phyloP scores from a whole-genome alignment of 2,888 invertebrate genomes.

The Thyatira batis region DNA sequence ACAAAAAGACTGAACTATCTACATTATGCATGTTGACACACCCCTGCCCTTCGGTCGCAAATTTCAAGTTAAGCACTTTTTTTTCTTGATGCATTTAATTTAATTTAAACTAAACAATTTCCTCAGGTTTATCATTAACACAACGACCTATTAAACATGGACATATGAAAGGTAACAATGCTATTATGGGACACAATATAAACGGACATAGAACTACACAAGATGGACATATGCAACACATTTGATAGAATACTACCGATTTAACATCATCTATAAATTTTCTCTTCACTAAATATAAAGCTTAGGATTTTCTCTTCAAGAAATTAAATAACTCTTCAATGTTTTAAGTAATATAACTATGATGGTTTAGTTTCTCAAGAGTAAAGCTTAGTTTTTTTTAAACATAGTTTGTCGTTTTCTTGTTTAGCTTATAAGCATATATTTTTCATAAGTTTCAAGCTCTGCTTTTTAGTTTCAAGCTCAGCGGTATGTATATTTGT shows the following conservation, averaged over 20 bases:
- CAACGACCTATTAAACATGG: constrained; percentile 32
- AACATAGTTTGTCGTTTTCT: no score
- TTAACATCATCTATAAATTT: not conserved
- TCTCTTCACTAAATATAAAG: not conserved
- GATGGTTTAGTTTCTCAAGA: not conserved
- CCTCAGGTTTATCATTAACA: constrained; percentile 9
- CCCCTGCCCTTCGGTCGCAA: no score
- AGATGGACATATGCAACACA: constrained; percentile 28
- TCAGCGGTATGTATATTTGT: no score
- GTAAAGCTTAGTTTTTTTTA: not conserved
- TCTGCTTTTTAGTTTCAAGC: no score
- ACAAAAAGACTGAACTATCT: no score
- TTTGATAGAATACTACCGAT: no score
- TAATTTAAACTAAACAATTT: constrained; percentile 7
- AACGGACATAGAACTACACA: constrained; percentile 28
- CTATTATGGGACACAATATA: constrained; percentile 29
- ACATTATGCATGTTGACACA: no score
- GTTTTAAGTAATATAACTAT: no score
- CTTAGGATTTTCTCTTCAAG: not conserved
- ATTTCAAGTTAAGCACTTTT: no score
- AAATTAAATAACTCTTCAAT: no score
- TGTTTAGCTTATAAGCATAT: no score
- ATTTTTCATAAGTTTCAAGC: no score
- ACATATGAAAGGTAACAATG: constrained; percentile 39
- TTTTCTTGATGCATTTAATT: not conserved